These are phyloP conservation scores for Cervus canadensis DNA, from an alignment of 2,113 vertebrate species.

Conservation along the genomic window DNA sequence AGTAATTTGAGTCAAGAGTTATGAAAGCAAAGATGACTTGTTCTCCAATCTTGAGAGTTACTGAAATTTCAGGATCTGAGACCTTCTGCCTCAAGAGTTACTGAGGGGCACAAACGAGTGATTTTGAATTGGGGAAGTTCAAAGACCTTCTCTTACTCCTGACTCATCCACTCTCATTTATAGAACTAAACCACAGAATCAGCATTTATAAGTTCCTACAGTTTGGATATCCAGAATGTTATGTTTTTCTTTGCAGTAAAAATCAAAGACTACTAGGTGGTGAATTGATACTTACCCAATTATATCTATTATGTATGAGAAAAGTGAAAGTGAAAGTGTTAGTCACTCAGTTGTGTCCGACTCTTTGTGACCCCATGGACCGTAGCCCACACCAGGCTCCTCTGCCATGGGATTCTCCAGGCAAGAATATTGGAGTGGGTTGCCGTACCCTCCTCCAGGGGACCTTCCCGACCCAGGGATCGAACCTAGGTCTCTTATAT, in stretches of 20 bases:
- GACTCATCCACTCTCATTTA: not conserved
- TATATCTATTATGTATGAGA: not conserved
- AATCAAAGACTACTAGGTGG: not conserved
- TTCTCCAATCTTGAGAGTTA: not conserved
- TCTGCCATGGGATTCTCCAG: not conserved
- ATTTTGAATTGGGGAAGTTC: not conserved
- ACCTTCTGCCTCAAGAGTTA: not conserved
- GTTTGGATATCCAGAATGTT: not conserved
- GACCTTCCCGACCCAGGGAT: not conserved
- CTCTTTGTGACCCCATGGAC: not conserved
- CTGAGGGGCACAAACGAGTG: not conserved
- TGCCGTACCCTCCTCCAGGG: not conserved
- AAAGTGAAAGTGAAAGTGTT: not conserved
- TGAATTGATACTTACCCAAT: not conserved
- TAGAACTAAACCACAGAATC: not conserved
- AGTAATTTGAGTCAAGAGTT: not conserved
- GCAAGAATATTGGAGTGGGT: not conserved
- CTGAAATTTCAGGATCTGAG: not conserved
- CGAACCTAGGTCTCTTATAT: not conserved
- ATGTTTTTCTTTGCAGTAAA: not conserved
- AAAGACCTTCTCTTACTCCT: not conserved
- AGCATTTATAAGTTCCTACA: not conserved
- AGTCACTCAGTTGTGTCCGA: accelerated
- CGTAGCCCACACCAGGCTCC: not conserved
- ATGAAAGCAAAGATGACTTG: not conserved